Conservation (phyloP, 2,113 vertebrate species). For the Zosterops hypoxanthus region DNA sequence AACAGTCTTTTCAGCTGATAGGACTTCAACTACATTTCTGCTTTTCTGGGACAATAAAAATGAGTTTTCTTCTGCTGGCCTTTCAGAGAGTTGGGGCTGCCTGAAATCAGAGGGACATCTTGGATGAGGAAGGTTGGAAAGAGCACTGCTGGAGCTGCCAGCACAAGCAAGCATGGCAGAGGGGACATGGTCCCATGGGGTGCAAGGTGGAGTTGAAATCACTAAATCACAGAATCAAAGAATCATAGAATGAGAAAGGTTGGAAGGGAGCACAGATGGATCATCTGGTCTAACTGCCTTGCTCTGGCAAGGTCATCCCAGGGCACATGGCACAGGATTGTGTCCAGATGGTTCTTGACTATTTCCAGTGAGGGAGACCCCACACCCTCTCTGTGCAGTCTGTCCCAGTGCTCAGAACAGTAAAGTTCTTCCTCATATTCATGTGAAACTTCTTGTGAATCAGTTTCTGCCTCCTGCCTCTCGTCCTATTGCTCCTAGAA, state of each 20-base stretch:
- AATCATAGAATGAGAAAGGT: neutral
- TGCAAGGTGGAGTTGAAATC: neutral
- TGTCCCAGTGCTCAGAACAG: neutral
- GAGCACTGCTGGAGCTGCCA: neutral
- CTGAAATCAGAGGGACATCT: neutral
- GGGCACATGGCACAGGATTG: neutral
- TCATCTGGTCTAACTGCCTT: neutral
- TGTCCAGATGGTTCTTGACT: neutral
- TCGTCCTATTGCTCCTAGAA: neutral
- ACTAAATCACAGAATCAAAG: neutral
- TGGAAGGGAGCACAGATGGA: neutral
- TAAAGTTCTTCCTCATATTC: neutral
- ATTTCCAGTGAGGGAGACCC: neutral
- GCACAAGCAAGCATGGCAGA: neutral
- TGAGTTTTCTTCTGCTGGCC: neutral
- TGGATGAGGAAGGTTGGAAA: neutral
- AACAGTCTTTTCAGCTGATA: neutral
- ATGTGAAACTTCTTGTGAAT: neutral
- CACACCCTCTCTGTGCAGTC: neutral
- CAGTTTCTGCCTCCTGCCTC: neutral
- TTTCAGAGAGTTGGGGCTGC: neutral
- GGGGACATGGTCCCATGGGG: neutral
- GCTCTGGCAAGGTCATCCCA: neutral
- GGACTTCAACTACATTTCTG: neutral
- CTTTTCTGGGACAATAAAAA: neutral